Percentiles rank a stretch among this genome's conserved stretches.
Evolutionary conservation across 2,888 invertebrate species (phyloP).

Genomic region (Ennomos fuscantarius): DNA sequence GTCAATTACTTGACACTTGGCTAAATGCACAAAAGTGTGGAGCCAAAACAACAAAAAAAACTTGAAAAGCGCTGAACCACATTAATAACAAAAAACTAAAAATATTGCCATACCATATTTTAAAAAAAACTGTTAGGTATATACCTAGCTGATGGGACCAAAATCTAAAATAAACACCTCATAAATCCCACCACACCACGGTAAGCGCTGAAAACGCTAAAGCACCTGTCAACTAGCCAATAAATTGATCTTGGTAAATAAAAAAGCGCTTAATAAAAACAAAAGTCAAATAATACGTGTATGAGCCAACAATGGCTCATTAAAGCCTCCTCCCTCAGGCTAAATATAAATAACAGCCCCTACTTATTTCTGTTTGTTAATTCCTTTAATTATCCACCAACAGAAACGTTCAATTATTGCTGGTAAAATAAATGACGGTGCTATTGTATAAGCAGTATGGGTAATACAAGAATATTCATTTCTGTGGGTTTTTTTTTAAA

Average conservation of each 20-base stretch:
- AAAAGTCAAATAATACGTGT: slow-evolving; percentile 29
- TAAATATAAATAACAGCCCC: slow-evolving; percentile 61
- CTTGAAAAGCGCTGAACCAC: no score
- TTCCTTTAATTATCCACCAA: slow-evolving; percentile 69
- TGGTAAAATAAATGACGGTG: slow-evolving; percentile 54
- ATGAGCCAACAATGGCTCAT: slow-evolving; percentile 51
- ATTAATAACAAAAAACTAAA: no score
- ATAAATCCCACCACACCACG: background rate
- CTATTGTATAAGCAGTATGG: slow-evolving; percentile 36
- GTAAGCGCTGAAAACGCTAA: background rate
- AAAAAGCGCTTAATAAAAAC: slow-evolving; percentile 36
- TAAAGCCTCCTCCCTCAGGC: slow-evolving; percentile 53
- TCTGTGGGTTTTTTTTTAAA: no score
- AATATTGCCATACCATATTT: no score
- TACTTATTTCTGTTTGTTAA: slow-evolving; percentile 70
- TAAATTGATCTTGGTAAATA: slow-evolving; percentile 8
- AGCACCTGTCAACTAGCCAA: slow-evolving; percentile 16
- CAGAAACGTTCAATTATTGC: slow-evolving; percentile 74
- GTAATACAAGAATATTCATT: no score
- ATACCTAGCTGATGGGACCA: background rate
- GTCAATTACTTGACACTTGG: no score
- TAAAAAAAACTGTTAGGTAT: no score
- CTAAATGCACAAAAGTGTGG: no score
- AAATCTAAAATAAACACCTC: background rate
- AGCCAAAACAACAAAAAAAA: no score